Evolutionary conservation across 2,888 invertebrate species (phyloP), one percentile per base, ranked within the genome.

Genomic region (Dorcus hopei): DNA sequence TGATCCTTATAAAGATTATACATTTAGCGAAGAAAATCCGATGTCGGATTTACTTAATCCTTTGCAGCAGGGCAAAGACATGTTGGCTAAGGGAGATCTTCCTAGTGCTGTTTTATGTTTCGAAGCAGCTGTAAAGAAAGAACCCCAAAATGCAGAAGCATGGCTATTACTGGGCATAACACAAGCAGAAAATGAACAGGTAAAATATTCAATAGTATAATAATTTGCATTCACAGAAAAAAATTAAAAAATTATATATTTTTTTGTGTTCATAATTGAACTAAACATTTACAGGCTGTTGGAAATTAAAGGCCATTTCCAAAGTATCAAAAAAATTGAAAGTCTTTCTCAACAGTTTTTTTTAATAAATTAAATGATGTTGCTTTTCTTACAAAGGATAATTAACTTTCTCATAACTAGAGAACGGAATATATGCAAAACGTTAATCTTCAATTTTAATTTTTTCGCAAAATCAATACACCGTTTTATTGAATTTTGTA

Each of bases 161-260:
- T 97, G 97, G 97, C 86, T 90, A 62, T 80, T 91, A 39, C 80
- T 97, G 49, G 97, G 97, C 8, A 90, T 90, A 52, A 91, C 95
- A 38, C 97, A 97, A 78, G 95, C 98, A 41, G 96, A 98, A 82
- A 99, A 99, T 81, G 99, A 99, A 81, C 96, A 91, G 80, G 86
- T 80, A 68, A 49, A n/a, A 16, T 33, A 19, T 3, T 19, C 19
- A 19, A 3, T 19, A 1, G 3, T 19, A 19, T 19, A 19, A 14
- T 14, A 14, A 14, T 14, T 14, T 14, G 14, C 14, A 14, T 14
- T 14, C 14, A 14, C 14, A 14, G 14, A 14, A 14, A 14, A 14
- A 14, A 14, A 14, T 14, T 14, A 19, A 19, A 19, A 39, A 49
- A 9, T 6, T 26, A 40, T 1, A 6, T 49, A 9, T 9, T 49